Percentiles rank a stretch among this genome's conserved stretches.
Conservation (phyloP, 2,888 invertebrate species). For the Rhodophaea formosa region DNA sequence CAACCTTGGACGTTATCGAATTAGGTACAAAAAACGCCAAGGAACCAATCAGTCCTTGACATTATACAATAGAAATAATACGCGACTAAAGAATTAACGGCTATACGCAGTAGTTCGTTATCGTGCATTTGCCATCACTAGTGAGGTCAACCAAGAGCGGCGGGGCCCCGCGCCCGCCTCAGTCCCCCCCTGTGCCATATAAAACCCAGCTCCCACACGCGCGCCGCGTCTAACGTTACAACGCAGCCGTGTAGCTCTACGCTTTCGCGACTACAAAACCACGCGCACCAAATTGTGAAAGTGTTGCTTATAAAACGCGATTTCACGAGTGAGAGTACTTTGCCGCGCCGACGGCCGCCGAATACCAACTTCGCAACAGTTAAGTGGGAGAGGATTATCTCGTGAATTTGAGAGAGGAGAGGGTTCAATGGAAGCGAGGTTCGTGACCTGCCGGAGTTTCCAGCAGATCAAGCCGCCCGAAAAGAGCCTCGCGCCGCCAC, state of each 20-base stretch:
- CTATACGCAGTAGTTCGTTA: conserved; percentile 19
- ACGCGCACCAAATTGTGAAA: conserved; percentile 77
- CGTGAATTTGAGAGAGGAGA: conserved; percentile 58
- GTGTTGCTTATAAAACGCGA: conserved; percentile 66
- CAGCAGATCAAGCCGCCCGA: conserved; percentile 80
- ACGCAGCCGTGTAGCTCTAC: conserved; percentile 61
- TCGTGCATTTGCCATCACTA: conserved; percentile 54
- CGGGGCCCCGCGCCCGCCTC: conserved; percentile 40
- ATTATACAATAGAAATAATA: background rate
- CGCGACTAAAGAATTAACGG: background rate
- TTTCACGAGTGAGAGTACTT: conserved; percentile 72
- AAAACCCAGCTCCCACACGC: conserved; percentile 60
- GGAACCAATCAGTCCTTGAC: background rate
- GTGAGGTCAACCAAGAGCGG: conserved; percentile 53
- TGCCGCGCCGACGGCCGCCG: conserved; percentile 44
- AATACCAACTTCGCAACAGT: conserved; percentile 39
- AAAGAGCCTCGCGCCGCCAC: conserved; percentile 75
- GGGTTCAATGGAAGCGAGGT: conserved; percentile 82
- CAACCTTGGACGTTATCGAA: background rate
- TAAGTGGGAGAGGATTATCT: conserved; percentile 63
- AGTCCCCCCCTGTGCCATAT: conserved; percentile 50
- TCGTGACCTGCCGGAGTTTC: conserved; percentile 79
- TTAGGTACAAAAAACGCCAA: background rate
- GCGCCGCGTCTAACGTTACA: conserved; percentile 73
- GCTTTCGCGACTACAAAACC: conserved; percentile 46